Evolutionary conservation across 1,140 invertebrate genomes (phyloP).

Genomic region (Olivierus martensii): DNA sequence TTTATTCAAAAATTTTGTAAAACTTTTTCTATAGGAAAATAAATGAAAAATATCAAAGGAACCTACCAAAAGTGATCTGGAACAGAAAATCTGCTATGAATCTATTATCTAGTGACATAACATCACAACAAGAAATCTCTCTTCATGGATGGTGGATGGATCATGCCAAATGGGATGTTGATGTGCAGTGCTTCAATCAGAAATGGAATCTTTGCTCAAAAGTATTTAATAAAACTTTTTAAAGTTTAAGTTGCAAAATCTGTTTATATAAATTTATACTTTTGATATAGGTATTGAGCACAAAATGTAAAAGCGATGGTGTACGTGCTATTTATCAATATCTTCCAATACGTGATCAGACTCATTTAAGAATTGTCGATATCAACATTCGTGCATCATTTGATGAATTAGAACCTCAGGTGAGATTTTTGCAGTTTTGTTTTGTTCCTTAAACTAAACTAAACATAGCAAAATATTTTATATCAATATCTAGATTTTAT

Average conservation of each 20-base stretch:
- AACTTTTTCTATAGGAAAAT: constrained; percentile 13
- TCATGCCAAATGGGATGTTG: constrained; percentile 18
- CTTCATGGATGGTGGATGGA: constrained; percentile 22
- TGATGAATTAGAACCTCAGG: constrained; percentile 18
- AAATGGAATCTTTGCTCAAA: constrained; percentile 19
- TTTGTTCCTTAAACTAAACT: too few species aligned
- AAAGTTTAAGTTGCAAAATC: not conserved
- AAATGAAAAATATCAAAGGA: constrained; percentile 1
- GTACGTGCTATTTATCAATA: constrained; percentile 22
- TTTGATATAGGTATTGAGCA: constrained; percentile 19
- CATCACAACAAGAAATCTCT: constrained; percentile 13
- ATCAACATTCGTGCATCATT: constrained; percentile 18
- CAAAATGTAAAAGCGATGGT: constrained; percentile 18
- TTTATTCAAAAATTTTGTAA: too few species aligned
- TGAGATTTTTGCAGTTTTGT: constrained; percentile 9
- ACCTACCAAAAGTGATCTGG: constrained; percentile 8
- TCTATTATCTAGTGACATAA: constrained; percentile 15
- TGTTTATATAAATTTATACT: not conserved
- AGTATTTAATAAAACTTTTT: constrained; percentile 6
- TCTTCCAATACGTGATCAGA: constrained; percentile 12
- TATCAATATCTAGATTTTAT: too few species aligned
- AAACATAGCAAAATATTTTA: too few species aligned
- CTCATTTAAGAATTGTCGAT: constrained; percentile 9
- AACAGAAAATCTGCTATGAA: constrained; percentile 11
- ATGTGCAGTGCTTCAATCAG: constrained; percentile 20